Base-by-base conservation (phyloP, 2,888 invertebrate species). In the Osmoderma eremita region DNA sequence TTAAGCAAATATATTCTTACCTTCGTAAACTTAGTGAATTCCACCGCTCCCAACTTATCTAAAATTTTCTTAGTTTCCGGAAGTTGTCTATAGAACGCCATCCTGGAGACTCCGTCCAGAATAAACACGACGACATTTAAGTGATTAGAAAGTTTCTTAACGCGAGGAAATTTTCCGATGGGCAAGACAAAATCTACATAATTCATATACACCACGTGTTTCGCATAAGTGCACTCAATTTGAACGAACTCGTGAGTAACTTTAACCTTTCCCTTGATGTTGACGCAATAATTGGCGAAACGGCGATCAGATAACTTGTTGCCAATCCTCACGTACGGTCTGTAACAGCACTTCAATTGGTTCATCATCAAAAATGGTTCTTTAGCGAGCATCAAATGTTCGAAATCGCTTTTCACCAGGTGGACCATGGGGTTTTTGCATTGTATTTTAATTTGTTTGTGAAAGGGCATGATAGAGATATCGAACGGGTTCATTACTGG, bases 61-160 rank as follows among this genome's bases (percentile, higher is more conserved):
- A 66, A 58, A 30, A 22, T 41, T 13, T 66, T 49, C n/a, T 15
- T 15, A 8, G 65, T 66, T 24, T 50, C 49, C 22, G 65, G 65
- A n/a, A 66, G 22, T n/a, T 66, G 58, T 20, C 58, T 13, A 18
- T 66, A 12, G 3, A 61, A 41, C 3, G 58, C 49, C 50, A 56
- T 56, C 22, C 65, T 58, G 12, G 65, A 66, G 6, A 66, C 58
- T 2, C 65, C 65, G n/a, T 66, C 61, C 22, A 66, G 18, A 10
- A 66, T 1, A 15, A 66, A 50, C 4, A 66, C 2, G 13, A 58
- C 17, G 22, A 66, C 65, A 39, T 66, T 66, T 2, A 66, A 17
- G 15, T 65, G 42, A 20, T 65, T 24, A 6, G 56, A 45, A 0
- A 30, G 45, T 3, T 30, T 61, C 30, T 15, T 36, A 10, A 61